A percentile compares a stretch with the other conserved stretches of the same genome.
These are phyloP conservation scores for Serranus cabrilla DNA, from an alignment of 2,797 vertebrate species.

Conservation along the genomic window DNA sequence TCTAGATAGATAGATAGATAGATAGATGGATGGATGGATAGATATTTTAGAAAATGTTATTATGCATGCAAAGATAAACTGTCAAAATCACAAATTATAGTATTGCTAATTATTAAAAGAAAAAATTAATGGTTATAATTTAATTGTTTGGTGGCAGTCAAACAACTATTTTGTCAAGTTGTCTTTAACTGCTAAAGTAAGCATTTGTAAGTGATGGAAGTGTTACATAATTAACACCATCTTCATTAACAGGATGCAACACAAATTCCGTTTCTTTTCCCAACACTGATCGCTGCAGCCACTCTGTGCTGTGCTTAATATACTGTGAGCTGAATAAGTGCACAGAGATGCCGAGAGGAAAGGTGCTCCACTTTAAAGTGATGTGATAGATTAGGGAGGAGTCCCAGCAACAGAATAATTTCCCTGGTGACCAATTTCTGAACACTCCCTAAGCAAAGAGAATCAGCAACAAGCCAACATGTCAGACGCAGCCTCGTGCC, in stretches of 20 bases:
- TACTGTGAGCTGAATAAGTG: constrained; percentile 56
- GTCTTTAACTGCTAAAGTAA: too few species aligned
- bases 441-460: constrained; percentile 82
- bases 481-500: constrained; percentile 68
- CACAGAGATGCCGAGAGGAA: constrained; percentile 65
- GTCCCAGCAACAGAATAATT: constrained; percentile 80
- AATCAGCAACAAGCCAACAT: constrained; percentile 81
- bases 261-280: constrained; percentile 3
- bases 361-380: constrained; percentile 83
- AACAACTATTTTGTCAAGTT: too few species aligned
- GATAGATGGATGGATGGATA: too few species aligned
- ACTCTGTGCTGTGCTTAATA: constrained; percentile 51
- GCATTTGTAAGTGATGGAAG: too few species aligned
- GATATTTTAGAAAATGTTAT: too few species aligned
- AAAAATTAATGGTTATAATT: too few species aligned
- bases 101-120: too few species aligned
- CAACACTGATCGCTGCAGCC: constrained; percentile 31
- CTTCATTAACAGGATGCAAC: constrained; percentile 11
- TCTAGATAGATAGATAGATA: too few species aligned
- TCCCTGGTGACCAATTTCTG: constrained; percentile 88
- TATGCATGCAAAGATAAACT: too few species aligned
- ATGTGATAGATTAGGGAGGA: constrained; percentile 88
- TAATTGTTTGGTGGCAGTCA: too few species aligned
- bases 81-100: too few species aligned
- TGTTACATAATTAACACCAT: constrained; percentile 21